Evolutionary conservation across 2,888 invertebrate species (phyloP).

Genomic region (Anodontia alba): DNA sequence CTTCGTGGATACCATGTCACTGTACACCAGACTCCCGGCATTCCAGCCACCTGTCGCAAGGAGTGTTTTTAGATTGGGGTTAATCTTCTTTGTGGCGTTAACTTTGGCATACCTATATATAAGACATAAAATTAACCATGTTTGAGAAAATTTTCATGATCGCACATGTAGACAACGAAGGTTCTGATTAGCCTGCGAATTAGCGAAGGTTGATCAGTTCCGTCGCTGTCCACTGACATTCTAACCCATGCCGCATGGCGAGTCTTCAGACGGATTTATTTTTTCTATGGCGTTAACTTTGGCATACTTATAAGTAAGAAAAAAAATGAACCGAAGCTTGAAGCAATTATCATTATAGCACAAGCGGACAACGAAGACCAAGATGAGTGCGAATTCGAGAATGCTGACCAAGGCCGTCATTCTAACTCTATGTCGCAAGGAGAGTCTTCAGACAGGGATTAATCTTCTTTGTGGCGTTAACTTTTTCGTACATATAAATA

Average conservation of each 20-base stretch:
- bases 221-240: constrained; percentile 24
- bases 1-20: constrained; percentile 63
- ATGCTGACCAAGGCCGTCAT: no score
- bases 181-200: no score
- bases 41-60: constrained; percentile 77
- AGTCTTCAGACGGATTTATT: constrained; percentile 68
- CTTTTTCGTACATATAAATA: constrained; percentile 65
- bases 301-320: constrained; percentile 62
- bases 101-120: constrained; percentile 67
- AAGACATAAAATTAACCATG: no score
- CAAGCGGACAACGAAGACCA: no score
- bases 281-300: constrained; percentile 68
- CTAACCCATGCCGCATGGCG: constrained; percentile 76
- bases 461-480: constrained; percentile 66
- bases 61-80: constrained; percentile 68
- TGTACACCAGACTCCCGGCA: constrained; percentile 67
- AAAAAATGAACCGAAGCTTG: no score
- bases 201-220: no score
- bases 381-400: no score
- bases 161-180: no score
- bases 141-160: no score
- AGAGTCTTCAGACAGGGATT: constrained; percentile 69
- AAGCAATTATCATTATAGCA: no score
- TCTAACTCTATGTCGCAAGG: constrained; percentile 76
- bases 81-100: constrained; percentile 66